Conservation (phyloP, 2,797 vertebrate species). For the Arvicola amphibius region DNA sequence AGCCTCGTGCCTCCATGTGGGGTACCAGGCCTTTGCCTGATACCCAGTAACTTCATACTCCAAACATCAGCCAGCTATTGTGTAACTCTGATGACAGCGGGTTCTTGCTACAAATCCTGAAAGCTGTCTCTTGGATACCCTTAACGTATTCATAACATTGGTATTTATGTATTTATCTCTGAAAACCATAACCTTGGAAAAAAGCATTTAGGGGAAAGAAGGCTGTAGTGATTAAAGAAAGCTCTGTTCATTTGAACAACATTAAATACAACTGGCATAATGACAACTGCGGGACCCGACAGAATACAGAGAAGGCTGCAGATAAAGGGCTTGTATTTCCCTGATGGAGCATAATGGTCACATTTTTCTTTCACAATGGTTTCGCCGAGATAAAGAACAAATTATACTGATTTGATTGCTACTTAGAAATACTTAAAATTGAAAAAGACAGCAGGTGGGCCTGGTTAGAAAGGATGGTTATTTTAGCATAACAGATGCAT, state of each 20-base stretch:
- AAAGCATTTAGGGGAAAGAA: slow-evolving; percentile 83
- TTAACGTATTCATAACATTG: slow-evolving; percentile 81
- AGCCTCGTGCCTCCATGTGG: slow-evolving; percentile 42
- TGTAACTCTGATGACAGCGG: slow-evolving; percentile 68
- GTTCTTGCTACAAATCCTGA: slow-evolving; percentile 75
- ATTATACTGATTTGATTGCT: slow-evolving; percentile 93
- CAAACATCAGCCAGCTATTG: slow-evolving; percentile 80
- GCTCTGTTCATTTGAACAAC: slow-evolving; percentile 86
- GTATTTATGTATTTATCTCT: slow-evolving; percentile 87
- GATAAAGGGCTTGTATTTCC: slow-evolving; percentile 90
- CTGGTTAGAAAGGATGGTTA: slow-evolving; percentile 89
- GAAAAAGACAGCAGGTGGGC: slow-evolving; percentile 92
- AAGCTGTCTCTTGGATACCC: slow-evolving; percentile 87
- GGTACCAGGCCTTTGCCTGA: slow-evolving; percentile 72
- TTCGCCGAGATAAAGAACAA: slow-evolving; percentile 92
- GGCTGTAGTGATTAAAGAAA: slow-evolving; percentile 89
- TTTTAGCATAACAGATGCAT: slow-evolving; percentile 91
- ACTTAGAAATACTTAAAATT: slow-evolving; percentile 93
- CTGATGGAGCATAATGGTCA: slow-evolving; percentile 91
- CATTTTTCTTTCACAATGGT: slow-evolving; percentile 92
- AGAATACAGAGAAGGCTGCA: slow-evolving; percentile 87
- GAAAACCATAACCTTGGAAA: slow-evolving; percentile 85
- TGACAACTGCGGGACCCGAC: slow-evolving; percentile 89
- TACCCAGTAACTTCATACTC: slow-evolving; percentile 52
- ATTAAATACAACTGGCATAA: slow-evolving; percentile 89